Conservation (phyloP, 2,113 vertebrate genomes). For the Romanogobio albipinnatus region DNA sequence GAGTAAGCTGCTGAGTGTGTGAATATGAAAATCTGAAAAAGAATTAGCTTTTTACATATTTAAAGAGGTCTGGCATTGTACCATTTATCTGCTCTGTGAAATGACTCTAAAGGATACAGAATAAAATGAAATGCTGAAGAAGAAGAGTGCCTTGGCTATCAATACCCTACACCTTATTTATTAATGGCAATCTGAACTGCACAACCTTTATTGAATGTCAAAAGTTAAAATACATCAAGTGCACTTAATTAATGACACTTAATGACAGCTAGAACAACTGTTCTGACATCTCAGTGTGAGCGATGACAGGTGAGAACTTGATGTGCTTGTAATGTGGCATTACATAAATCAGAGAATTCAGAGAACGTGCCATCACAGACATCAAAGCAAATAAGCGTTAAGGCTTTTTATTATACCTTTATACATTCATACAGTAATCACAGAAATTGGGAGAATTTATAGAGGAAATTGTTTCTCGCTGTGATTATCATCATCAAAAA, state of each 20-base stretch:
- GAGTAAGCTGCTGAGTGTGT: background rate
- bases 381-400: background rate
- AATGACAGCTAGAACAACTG: conserved; percentile 19
- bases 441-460: background rate
- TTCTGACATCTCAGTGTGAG: background rate
- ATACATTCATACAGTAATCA: background rate
- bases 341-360: background rate
- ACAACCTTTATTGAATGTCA: conserved; percentile 19
- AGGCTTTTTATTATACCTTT: background rate
- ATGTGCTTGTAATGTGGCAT: background rate
- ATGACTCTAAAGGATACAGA: background rate
- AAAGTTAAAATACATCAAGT: conserved; percentile 28
- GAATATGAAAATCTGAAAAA: background rate
- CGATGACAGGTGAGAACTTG: background rate
- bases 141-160: background rate
- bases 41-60: conserved; percentile 1
- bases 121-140: background rate
- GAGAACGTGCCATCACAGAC: background rate
- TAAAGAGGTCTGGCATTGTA: background rate
- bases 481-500: background rate
- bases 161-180: background rate
- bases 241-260: conserved; percentile 12
- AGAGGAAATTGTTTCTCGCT: background rate
- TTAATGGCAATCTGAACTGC: conserved; percentile 2
- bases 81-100: background rate